phyloP scores from a whole-genome alignment of 2,888 invertebrate genomes.

The Nasonovia ribisnigri region DNA sequence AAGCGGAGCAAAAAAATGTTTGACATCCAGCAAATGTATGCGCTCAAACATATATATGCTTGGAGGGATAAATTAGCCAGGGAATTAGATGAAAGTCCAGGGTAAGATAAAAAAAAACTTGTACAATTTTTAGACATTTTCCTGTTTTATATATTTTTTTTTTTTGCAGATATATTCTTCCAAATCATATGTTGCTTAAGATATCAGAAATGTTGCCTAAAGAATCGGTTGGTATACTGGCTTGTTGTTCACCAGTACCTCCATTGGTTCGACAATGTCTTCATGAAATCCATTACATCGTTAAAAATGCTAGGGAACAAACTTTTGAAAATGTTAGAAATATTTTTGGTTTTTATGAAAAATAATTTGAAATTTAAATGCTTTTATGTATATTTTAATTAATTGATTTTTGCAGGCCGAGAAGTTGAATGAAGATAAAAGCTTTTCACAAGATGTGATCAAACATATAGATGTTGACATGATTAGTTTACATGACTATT shows the following conservation, averaged over 20 bases:
- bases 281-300: conserved; percentile 76
- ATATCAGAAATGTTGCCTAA: conserved; percentile 89
- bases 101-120: conserved; percentile 71
- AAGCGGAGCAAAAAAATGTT: conserved; percentile 83
- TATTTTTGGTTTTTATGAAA: not conserved
- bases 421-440: conserved; percentile 47
- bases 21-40: conserved; percentile 86
- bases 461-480: conserved; percentile 55
- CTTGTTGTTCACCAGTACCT: conserved; percentile 94
- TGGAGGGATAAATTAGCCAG: conserved; percentile 93
- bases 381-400: not conserved
- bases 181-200: conserved; percentile 95
- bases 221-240: conserved; percentile 92
- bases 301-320: conserved; percentile 79
- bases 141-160: conserved; percentile 63
- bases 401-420: conserved; percentile 23
- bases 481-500: conserved; percentile 61
- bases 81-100: conserved; percentile 89
- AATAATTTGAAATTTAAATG: too few species aligned
- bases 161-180: conserved; percentile 84
- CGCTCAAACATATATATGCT: conserved; percentile 82
- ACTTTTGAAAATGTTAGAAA: conserved; percentile 73
- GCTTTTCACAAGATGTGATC: conserved; percentile 16
- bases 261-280: conserved; percentile 78
- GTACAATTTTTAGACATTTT: not conserved